Percentiles rank a stretch among this genome's conserved stretches.
These are phyloP conservation scores for Elachura formosa DNA, from an alignment of 2,113 vertebrate species.

Conservation along the genomic window DNA sequence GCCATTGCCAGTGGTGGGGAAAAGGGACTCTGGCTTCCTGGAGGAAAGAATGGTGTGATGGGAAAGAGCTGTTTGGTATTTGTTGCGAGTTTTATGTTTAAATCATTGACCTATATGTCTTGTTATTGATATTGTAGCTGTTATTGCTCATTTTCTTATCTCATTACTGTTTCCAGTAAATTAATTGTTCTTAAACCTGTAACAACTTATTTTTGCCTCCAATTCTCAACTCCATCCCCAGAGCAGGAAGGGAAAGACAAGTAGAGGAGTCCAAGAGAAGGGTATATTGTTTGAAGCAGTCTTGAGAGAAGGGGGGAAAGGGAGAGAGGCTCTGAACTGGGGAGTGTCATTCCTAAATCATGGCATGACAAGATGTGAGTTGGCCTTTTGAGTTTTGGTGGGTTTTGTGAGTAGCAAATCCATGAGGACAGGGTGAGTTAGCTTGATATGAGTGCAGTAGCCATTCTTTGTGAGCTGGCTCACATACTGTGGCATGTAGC, in stretches of 20 bases:
- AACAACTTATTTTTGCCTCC: background rate
- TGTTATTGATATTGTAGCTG: background rate
- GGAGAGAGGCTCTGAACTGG: rapidly evolving
- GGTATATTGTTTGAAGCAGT: background rate
- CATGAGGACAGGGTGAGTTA: background rate
- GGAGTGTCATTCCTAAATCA: background rate
- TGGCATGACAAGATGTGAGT: background rate
- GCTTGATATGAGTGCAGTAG: background rate
- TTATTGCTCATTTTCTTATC: background rate
- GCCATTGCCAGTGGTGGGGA: background rate
- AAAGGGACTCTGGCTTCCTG: background rate
- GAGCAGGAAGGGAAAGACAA: background rate
- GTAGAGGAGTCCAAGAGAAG: too few relatives aligned
- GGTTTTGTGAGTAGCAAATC: background rate
- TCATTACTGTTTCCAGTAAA: background rate
- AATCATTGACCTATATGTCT: rapidly evolving
- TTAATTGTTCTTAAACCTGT: background rate
- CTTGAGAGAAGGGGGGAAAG: rapidly evolving
- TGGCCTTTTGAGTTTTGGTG: background rate
- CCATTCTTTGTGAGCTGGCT: background rate
- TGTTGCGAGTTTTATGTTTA: rapidly evolving
- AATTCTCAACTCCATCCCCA: background rate
- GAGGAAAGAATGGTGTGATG: background rate
- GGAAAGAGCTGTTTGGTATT: background rate
- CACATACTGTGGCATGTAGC: background rate